phyloP scores from a whole-genome alignment of 23 tunicate genomes.

The Halocynthia aurantium region DNA sequence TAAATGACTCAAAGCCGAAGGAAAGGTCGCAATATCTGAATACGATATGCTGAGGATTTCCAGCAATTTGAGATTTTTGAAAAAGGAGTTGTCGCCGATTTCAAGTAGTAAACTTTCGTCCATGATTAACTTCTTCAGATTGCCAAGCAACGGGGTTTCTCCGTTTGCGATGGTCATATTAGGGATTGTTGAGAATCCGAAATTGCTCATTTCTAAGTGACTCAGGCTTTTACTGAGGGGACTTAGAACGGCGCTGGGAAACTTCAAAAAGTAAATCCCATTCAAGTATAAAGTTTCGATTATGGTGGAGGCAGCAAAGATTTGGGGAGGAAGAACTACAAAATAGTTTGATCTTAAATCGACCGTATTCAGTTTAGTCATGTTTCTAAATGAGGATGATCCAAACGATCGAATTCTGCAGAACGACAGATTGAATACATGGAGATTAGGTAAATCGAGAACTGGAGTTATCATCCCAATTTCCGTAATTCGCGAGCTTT shows the following conservation, averaged over 20 bases:
- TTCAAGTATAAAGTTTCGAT: neutral
- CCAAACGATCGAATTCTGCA: neutral
- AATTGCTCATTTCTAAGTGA: neutral
- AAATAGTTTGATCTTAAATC: constrained; percentile 3
- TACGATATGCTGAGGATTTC: neutral
- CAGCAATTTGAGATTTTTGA: constrained; percentile 1
- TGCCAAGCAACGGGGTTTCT: neutral
- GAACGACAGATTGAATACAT: constrained; percentile 1
- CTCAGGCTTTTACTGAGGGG: constrained; percentile 1
- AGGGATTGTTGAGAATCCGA: neutral
- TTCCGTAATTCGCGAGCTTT: neutral
- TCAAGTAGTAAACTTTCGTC: neutral
- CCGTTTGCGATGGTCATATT: neutral
- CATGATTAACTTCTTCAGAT: neutral
- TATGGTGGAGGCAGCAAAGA: neutral
- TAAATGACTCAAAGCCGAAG: constrained; percentile 16
- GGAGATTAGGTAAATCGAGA: constrained; percentile 4
- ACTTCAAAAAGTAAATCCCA: neutral
- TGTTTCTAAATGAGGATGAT: neutral
- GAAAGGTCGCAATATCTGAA: neutral
- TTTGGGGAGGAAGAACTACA: neutral
- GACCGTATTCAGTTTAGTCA: constrained; percentile 10
- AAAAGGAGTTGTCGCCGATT: constrained; percentile 8
- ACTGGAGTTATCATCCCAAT: constrained; percentile 2
- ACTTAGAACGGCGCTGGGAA: neutral